Percentiles rank a stretch among this genome's conserved stretches.
phyloP scores from a whole-genome alignment of 2,888 invertebrate species.

The Phasia obesa region DNA sequence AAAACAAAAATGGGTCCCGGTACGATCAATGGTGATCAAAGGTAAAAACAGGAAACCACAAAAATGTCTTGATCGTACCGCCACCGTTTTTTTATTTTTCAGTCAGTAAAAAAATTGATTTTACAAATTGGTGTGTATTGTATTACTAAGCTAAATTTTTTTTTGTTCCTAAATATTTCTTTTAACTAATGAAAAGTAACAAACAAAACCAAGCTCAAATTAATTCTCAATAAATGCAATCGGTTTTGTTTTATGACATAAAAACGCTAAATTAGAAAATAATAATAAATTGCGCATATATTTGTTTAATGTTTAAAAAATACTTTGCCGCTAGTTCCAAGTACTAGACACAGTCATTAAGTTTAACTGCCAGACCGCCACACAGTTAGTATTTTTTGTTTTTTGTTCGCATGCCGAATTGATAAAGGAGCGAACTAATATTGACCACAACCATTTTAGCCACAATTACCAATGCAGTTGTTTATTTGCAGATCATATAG shows the following conservation, averaged over 20 bases:
- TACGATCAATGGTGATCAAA: no score
- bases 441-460: conserved; percentile 63
- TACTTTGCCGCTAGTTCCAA: not conserved
- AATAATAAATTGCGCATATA: conserved; percentile 28
- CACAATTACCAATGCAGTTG: conserved; percentile 70
- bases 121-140: no score
- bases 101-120: no score
- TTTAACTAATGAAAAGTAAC: no score
- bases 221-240: no score
- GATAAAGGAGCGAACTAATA: conserved; percentile 10
- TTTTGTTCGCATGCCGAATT: not conserved
- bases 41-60: no score
- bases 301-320: conserved; percentile 55
- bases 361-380: not conserved
- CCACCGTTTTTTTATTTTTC: no score
- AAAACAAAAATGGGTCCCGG: no score
- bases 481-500: conserved; percentile 65
- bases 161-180: no score
- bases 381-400: not conserved
- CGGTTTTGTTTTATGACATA: not conserved
- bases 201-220: no score
- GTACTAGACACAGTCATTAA: not conserved
- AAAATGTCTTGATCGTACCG: no score
- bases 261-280: not conserved
- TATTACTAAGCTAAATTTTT: no score